Evolutionary conservation across 2,113 vertebrate species (phyloP).

Genomic region (Pygoscelis antarcticus): DNA sequence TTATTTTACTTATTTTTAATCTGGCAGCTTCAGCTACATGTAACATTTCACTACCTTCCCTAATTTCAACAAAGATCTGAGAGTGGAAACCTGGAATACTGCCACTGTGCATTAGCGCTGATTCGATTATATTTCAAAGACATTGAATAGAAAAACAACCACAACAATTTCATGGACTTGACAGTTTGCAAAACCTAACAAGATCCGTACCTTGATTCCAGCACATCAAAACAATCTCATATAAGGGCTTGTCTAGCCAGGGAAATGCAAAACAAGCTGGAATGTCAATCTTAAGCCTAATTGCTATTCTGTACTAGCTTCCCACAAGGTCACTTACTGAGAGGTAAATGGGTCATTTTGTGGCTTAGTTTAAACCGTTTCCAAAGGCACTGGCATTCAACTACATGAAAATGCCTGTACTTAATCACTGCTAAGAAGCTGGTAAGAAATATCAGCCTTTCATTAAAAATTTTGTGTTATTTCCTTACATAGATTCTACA

Average conservation of each 20-base stretch:
- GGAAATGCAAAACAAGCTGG: neutral
- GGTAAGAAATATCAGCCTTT: neutral
- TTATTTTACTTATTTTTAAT: neutral
- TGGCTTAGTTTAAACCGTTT: neutral
- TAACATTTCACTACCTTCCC: neutral
- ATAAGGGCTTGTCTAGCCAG: neutral
- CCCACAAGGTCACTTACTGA: neutral
- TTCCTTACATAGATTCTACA: accelerated
- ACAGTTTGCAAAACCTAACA: neutral
- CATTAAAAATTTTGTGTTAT: neutral
- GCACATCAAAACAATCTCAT: neutral
- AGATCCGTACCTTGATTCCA: neutral
- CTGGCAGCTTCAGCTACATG: neutral
- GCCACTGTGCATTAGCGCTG: neutral
- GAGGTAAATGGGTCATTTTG: neutral
- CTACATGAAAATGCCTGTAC: neutral
- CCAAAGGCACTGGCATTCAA: neutral
- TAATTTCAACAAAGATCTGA: neutral
- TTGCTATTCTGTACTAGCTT: neutral
- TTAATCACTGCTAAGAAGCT: neutral
- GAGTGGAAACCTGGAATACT: neutral
- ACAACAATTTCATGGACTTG: neutral
- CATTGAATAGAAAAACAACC: neutral
- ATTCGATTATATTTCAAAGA: neutral
- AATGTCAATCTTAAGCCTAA: neutral